phyloP scores from a whole-genome alignment of 1,140 invertebrate genomes.

The Stratiolaelaps scimitus region DNA sequence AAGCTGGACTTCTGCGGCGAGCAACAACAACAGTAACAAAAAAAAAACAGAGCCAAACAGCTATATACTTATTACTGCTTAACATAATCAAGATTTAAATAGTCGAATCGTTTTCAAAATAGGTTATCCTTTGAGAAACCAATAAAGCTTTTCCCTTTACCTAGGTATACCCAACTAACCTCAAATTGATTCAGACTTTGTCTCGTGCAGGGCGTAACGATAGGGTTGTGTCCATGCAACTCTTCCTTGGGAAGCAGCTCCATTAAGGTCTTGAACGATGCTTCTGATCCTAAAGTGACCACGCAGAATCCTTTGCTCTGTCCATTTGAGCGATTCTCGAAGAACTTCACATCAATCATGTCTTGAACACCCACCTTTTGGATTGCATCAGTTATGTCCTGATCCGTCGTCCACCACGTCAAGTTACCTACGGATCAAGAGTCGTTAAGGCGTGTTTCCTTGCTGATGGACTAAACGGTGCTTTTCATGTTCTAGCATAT shows the following conservation, averaged over 20 bases:
- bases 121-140: too few relatives aligned
- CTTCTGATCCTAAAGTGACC: slow-evolving; percentile 77
- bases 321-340: slow-evolving; percentile 97
- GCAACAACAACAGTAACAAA: too few relatives aligned
- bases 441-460: slow-evolving; percentile 51
- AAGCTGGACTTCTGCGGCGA: too few relatives aligned
- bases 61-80: too few relatives aligned
- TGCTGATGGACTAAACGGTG: slow-evolving; percentile 35
- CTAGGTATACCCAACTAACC: too few relatives aligned
- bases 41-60: too few relatives aligned
- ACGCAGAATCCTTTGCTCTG: slow-evolving; percentile 97
- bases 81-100: too few relatives aligned
- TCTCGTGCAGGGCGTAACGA: slow-evolving; percentile 88
- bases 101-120: too few relatives aligned
- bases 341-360: slow-evolving; percentile 95
- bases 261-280: slow-evolving; percentile 72
- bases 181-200: slow-evolving; percentile 60
- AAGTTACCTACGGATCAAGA: slow-evolving; percentile 83
- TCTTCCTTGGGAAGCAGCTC: slow-evolving; percentile 86
- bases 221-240: slow-evolving; percentile 81
- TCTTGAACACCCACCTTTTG: slow-evolving; percentile 75
- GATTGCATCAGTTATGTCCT: slow-evolving; percentile 79
- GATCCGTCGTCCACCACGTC: slow-evolving; percentile 91
- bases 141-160: too few relatives aligned
- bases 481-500: slow-evolving; percentile 16